Conservation (phyloP, 2,888 invertebrate genomes). For the Yponomeuta evonymella region DNA sequence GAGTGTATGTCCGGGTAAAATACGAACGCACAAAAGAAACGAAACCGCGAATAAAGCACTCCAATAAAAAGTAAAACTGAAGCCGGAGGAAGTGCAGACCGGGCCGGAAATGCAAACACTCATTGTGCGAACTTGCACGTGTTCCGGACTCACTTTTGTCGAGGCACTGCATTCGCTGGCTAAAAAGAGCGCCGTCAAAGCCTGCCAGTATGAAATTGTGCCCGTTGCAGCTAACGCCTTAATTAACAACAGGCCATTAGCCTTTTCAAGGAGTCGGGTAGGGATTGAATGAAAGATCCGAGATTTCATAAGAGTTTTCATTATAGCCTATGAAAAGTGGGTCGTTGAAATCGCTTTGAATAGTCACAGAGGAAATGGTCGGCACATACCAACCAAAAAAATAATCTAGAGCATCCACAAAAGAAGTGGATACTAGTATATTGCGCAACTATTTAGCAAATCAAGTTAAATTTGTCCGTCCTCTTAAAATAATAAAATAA, state of each 20-base stretch:
- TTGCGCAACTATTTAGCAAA: no score
- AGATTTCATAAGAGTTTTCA: neutral
- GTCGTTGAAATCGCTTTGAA: no score
- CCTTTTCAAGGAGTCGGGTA: slow-evolving; percentile 13
- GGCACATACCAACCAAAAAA: no score
- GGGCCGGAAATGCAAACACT: slow-evolving; percentile 74
- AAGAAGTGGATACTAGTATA: no score
- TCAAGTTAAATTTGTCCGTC: no score
- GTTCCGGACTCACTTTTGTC: slow-evolving; percentile 66
- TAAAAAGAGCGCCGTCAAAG: slow-evolving; percentile 42
- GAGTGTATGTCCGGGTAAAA: slow-evolving; percentile 66
- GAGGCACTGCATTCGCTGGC: slow-evolving; percentile 54
- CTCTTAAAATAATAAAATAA: no score
- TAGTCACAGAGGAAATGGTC: no score
- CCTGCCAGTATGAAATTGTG: slow-evolving; percentile 39
- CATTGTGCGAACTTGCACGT: slow-evolving; percentile 74
- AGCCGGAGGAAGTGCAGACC: slow-evolving; percentile 71
- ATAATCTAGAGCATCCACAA: no score
- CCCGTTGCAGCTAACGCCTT: slow-evolving; percentile 41
- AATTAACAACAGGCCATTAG: slow-evolving; percentile 25
- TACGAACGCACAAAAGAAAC: slow-evolving; percentile 55
- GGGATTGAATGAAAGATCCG: neutral
- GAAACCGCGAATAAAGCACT: slow-evolving; percentile 59
- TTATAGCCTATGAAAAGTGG: neutral
- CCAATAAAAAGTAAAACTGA: slow-evolving; percentile 70